phyloP scores from a whole-genome alignment of 2,888 invertebrate species.

The Copidosoma aretas region DNA sequence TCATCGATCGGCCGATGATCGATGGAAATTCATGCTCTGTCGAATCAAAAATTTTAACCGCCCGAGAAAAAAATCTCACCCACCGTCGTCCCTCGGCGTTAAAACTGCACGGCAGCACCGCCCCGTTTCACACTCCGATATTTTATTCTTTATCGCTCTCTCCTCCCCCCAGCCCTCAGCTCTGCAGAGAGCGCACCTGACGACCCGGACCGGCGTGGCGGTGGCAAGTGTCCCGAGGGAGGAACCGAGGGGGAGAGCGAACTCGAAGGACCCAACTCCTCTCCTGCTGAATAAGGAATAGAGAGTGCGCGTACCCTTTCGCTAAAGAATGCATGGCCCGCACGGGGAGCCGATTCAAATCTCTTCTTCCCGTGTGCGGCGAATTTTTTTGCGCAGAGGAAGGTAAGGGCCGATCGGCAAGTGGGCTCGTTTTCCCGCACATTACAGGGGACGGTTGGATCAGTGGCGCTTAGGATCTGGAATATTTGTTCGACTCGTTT shows the following conservation, averaged over 20 bases:
- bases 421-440: no score
- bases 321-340: slow-evolving; percentile 25
- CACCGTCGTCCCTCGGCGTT: neutral
- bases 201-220: neutral
- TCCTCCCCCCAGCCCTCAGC: no score
- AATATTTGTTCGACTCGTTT: neutral
- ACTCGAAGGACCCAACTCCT: slow-evolving; percentile 3
- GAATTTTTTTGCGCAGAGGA: no score
- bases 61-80: neutral
- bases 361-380: neutral
- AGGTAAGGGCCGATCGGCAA: no score
- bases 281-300: slow-evolving; percentile 29
- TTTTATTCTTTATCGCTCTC: neutral
- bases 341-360: slow-evolving; percentile 1
- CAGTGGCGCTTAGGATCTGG: neutral
- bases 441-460: neutral
- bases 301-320: neutral
- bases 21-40: neutral
- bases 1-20: no score
- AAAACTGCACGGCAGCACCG: neutral
- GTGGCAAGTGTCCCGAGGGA: slow-evolving; percentile 17
- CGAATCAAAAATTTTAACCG: neutral
- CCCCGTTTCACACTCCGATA: neutral
- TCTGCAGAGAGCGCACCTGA: no score
- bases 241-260: neutral